These are phyloP conservation scores for Mellilla xanthometata DNA, from an alignment of 2,888 invertebrate species.

Conservation along the genomic window DNA sequence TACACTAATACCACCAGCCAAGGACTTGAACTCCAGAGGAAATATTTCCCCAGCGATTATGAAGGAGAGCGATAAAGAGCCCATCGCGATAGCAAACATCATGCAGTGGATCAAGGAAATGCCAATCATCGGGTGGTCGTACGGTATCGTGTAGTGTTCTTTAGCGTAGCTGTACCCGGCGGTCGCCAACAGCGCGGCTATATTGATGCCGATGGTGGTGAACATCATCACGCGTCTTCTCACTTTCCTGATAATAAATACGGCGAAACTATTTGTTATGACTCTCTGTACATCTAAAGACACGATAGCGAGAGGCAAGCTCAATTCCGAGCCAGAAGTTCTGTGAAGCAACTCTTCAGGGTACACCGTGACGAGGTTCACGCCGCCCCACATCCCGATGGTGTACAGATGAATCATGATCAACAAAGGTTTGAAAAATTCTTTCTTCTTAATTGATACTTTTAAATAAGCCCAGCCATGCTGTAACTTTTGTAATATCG, in stretches of 20 bases:
- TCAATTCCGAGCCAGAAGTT: conserved; percentile 31
- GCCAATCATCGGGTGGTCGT: conserved; percentile 36
- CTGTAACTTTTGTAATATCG: conserved; percentile 26
- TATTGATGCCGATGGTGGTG: conserved; percentile 32
- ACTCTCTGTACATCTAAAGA: conserved; percentile 40
- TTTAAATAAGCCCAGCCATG: conserved; percentile 32
- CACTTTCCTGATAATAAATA: conserved; percentile 39
- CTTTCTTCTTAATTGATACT: conserved; percentile 36
- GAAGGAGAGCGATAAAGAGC: conserved; percentile 78
- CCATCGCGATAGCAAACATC: conserved; percentile 24
- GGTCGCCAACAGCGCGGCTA: conserved; percentile 31
- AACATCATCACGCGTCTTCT: conserved; percentile 39
- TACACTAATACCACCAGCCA: conserved; percentile 60
- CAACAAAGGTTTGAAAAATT: conserved; percentile 47
- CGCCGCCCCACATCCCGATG: conserved; percentile 42
- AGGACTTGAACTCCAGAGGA: conserved; percentile 74
- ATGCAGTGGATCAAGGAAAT: conserved; percentile 28
- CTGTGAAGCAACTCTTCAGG: conserved; percentile 34
- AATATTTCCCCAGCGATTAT: conserved; percentile 86
- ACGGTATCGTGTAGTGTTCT: conserved; percentile 25
- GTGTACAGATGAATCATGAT: conserved; percentile 45
- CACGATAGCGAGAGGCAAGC: conserved; percentile 34
- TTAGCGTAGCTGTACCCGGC: conserved; percentile 39
- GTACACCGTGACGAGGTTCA: conserved; percentile 40
- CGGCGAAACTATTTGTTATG: conserved; percentile 34